These are phyloP conservation scores for Drosophila eugracilis DNA, from an alignment of 1,140 invertebrate genomes.

Conservation along the genomic window DNA sequence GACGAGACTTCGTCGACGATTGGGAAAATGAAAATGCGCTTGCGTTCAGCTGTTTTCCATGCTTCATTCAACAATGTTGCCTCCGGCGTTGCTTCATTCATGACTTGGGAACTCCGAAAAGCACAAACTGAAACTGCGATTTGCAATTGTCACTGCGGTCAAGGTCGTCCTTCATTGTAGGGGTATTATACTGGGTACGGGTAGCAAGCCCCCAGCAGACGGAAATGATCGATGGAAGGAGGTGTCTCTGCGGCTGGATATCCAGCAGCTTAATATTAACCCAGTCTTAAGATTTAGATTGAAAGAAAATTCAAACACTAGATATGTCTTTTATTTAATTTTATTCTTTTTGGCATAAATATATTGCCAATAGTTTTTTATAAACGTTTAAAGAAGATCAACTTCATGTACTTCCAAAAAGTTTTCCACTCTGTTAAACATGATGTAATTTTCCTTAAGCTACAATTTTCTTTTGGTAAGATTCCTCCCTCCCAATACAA, in stretches of 20 bases:
- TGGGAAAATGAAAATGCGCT: constrained; percentile 55
- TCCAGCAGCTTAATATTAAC: too few species aligned
- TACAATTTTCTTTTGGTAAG: too few species aligned
- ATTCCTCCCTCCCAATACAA: background rate
- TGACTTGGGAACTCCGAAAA: constrained; percentile 16
- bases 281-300: too few species aligned
- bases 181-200: background rate
- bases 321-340: too few species aligned
- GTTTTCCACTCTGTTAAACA: too few species aligned
- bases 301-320: too few species aligned
- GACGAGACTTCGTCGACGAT: constrained; percentile 26
- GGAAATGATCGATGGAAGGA: constrained; percentile 4
- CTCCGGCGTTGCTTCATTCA: constrained; percentile 56
- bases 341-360: too few species aligned
- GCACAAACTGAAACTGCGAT: constrained; percentile 26
- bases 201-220: background rate
- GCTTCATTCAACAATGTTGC: constrained; percentile 73
- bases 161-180: constrained; percentile 61
- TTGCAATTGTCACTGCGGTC: constrained; percentile 58
- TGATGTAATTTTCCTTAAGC: too few species aligned
- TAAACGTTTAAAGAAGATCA: too few species aligned
- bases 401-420: too few species aligned
- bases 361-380: too few species aligned
- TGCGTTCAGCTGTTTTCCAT: constrained; percentile 26
- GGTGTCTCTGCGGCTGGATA: background rate